Percentiles rank a stretch among this genome's conserved stretches.
Evolutionary conservation across 2,113 vertebrate genomes (phyloP).

Genomic region (Bombycilla garrulus): DNA sequence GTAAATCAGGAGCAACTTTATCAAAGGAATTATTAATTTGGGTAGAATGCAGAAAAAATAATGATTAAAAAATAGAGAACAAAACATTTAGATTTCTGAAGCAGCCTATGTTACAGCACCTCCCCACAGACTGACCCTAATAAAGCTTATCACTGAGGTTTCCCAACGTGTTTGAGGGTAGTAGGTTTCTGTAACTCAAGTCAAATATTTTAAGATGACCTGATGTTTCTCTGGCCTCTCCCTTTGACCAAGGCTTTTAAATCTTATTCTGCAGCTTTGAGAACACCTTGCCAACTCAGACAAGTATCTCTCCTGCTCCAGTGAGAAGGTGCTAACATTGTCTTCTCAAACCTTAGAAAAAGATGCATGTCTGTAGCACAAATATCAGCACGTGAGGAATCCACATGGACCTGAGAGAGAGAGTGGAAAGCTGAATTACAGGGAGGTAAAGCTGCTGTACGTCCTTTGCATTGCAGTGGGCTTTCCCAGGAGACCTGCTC

Average conservation of each 20-base stretch:
- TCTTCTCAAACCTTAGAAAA: background rate
- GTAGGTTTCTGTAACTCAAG: background rate
- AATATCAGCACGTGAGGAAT: background rate
- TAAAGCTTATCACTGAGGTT: background rate
- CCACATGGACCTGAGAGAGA: accelerated
- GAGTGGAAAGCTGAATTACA: background rate
- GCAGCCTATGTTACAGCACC: background rate
- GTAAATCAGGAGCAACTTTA: background rate
- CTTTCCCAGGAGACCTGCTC: background rate
- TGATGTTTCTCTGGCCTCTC: background rate
- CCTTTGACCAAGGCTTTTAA: background rate
- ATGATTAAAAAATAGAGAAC: background rate
- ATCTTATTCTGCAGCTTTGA: background rate
- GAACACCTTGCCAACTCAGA: background rate
- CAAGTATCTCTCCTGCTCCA: background rate
- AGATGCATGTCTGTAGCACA: background rate
- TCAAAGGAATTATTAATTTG: background rate
- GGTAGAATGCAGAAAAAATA: background rate
- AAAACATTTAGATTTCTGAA: background rate
- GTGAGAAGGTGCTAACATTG: background rate
- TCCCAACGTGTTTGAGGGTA: background rate
- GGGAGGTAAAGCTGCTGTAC: background rate
- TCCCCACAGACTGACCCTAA: background rate
- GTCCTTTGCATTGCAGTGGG: accelerated
- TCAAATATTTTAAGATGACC: background rate